Conservation (phyloP, 2,888 invertebrate species). For the Stenolophus ochropezus region DNA sequence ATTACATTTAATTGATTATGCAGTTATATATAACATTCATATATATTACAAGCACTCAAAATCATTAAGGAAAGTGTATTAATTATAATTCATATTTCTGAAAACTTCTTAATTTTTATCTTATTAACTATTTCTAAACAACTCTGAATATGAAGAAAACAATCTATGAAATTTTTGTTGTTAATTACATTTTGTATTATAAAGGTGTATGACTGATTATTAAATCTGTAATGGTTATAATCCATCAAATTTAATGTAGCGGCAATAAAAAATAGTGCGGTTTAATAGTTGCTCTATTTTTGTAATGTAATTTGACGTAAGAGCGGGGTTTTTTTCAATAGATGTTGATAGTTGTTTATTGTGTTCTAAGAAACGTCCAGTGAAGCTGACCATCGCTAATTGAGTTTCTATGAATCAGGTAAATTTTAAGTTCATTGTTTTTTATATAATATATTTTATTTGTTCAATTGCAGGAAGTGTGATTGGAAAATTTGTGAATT, state of each 20-base stretch:
- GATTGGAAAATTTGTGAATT: neutral
- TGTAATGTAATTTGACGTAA: neutral
- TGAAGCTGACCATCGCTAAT: neutral
- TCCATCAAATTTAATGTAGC: neutral
- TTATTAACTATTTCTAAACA: no score
- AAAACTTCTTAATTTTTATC: no score
- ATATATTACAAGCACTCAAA: no score
- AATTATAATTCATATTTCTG: no score
- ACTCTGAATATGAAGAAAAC: no score
- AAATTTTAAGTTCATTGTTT: slow-evolving; percentile 37
- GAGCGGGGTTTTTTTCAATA: slow-evolving; percentile 19
- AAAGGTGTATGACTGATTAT: neutral
- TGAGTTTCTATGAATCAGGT: slow-evolving; percentile 9
- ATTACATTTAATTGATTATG: no score
- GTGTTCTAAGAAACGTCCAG: neutral
- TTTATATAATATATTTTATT: slow-evolving; percentile 19
- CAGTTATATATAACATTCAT: no score
- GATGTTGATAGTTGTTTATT: neutral
- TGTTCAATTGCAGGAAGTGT: neutral
- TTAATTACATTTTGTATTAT: neutral
- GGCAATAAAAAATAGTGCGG: neutral
- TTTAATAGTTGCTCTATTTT: neutral
- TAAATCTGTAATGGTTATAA: neutral
- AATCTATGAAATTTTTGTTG: no score
- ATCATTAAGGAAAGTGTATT: no score